Conservation (phyloP, 2,888 invertebrate species). For the Melanostoma scalare region DNA sequence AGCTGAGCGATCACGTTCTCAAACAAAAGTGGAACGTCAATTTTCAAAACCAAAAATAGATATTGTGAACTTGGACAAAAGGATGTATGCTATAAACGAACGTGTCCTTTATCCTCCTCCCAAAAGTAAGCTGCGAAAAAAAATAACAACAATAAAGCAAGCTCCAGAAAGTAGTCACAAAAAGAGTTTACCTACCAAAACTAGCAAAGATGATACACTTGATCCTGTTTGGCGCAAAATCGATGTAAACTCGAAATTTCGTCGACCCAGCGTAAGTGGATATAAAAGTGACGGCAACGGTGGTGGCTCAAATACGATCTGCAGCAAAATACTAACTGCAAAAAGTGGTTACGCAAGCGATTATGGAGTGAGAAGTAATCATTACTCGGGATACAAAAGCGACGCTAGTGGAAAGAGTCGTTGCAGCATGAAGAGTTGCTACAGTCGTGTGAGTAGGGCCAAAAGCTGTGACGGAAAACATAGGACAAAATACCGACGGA, state of each 20-base stretch:
- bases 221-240: conserved; percentile 87
- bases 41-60: conserved; percentile 80
- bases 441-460: conserved; percentile 83
- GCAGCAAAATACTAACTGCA: conserved; percentile 81
- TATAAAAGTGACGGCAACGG: conserved; percentile 84
- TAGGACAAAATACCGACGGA: conserved; percentile 80
- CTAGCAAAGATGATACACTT: conserved; percentile 83
- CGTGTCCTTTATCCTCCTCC: conserved; percentile 90
- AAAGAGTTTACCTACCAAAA: conserved; percentile 78
- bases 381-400: conserved; percentile 84
- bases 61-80: conserved; percentile 85
- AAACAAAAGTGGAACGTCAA: conserved; percentile 26
- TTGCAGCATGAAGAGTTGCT: conserved; percentile 84
- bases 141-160: conserved; percentile 81
- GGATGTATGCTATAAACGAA: conserved; percentile 87
- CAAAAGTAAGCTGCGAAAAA: conserved; percentile 86
- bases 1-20: conserved; percentile 77
- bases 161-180: conserved; percentile 81
- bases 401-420: conserved; percentile 85
- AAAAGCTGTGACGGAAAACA: conserved; percentile 80
- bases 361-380: conserved; percentile 82
- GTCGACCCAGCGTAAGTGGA: conserved; percentile 84
- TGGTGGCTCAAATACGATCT: conserved; percentile 80
- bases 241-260: conserved; percentile 86
- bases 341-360: conserved; percentile 85